Conservation (phyloP, 2,888 invertebrate species). For the Dicyrtomina minuta region DNA sequence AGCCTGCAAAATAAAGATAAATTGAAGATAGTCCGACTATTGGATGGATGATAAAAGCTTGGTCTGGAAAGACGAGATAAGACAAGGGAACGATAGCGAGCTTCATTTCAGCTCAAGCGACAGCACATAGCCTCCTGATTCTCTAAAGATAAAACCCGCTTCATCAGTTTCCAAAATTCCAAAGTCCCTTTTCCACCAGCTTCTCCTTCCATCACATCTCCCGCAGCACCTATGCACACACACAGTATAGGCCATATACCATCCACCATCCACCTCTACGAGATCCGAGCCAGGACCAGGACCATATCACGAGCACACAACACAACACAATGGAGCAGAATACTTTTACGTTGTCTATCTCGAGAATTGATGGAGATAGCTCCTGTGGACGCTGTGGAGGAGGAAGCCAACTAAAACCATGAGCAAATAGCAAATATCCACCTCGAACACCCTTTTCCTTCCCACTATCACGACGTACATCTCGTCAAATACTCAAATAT, state of each 20-base stretch:
- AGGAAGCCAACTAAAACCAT: too few species aligned
- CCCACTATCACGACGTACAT: too few species aligned
- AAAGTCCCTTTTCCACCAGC: neutral
- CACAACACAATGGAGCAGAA: too few species aligned
- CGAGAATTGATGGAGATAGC: too few species aligned
- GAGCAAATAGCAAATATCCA: too few species aligned
- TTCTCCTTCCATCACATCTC: neutral
- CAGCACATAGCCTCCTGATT: conserved; percentile 40
- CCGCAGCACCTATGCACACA: neutral
- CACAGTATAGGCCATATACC: neutral
- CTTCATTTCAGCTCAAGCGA: conserved; percentile 43
- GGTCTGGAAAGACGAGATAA: conserved; percentile 53
- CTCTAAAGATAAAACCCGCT: conserved; percentile 42
- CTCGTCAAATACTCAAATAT: too few species aligned
- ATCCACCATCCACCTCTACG: neutral
- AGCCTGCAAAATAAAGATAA: conserved; percentile 54
- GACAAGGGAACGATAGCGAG: conserved; percentile 51
- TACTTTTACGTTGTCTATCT: too few species aligned
- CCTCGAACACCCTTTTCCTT: too few species aligned
- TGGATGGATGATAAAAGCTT: conserved; percentile 53
- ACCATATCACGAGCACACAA: too few species aligned
- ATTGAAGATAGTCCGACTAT: conserved; percentile 53
- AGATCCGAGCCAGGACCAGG: neutral
- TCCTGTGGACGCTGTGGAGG: too few species aligned
- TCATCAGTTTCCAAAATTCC: conserved; percentile 47